Base-by-base conservation (phyloP, 2,797 vertebrate species). In the Melanotaenia parkinsoni region DNA sequence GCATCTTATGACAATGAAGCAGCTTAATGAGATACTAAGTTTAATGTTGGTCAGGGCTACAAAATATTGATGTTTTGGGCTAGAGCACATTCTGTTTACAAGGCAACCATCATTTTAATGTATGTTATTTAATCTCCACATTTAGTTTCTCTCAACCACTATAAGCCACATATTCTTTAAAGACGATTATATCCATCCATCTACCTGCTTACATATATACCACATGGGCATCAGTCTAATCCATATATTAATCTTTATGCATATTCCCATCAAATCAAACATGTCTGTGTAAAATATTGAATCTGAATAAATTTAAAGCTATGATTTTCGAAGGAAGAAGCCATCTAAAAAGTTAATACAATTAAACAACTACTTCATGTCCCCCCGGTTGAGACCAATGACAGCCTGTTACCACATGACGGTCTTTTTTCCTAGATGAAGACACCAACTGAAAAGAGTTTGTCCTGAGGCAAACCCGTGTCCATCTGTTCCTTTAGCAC, bases 321-420 rank as follows among this genome's bases (percentile, higher is more conserved):
- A n/a, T 65, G 57, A 60, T 60, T 76, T 72, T 26, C n/a, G 58
- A 8, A 67, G 33, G 61, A 56, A 37, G 26, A 75, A 2, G 4
- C 0, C 61, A 54, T 61, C 74, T 61, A 58, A 62, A 58, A 63
- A 40, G 57, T 75, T 69, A 72, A 35, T 10, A 65, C 64, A 63
- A 79, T 69, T 40, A 68, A 61, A 24, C 62, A n/a, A 51, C 45
- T 22, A 37, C 0, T 35, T n/a, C 38, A 64, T 72, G 38, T 40
- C 22, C 64, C 62, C 11, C 45, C 72, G 72, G 80, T 85, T 12
- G 20, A 53, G 1, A 24, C 22, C 51, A 54, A 24, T 73, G 70
- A 73, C 82, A 81, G 35, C 54, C 59, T 0, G 18, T 66, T 56
- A 79, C 80, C 83, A 87, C 83, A 85, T 73, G 40, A 77, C 74